Base-by-base conservation (phyloP, 2,888 invertebrate species). In the Slavum lentiscoides region DNA sequence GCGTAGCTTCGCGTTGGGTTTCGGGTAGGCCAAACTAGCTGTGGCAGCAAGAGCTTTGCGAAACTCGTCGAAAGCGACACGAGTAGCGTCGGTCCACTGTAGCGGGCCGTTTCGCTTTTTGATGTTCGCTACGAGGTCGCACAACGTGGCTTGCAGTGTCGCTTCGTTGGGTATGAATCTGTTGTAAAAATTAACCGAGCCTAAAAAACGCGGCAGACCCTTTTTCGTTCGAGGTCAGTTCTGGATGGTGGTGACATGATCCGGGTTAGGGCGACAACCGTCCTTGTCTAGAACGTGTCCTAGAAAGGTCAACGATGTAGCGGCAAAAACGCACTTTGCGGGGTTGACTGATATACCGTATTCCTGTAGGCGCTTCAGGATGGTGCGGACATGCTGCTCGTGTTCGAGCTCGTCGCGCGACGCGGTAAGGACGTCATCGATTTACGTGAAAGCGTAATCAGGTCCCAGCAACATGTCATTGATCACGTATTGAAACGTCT, bases 321-420 rank as follows among this genome's bases (percentile, higher is more conserved):
- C 43, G 0, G 84, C 85, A n/a, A 86, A 85, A 8, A 77, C 74
- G 74, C 86, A 86, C 82, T 87, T 87, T 0, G 82, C 61, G 0
- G 83, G 67, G 82, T 86, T 86, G 0, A 86, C 83, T 0, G 84
- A 67, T 0, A 86, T 72, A 0, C 84, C 85, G 70, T 84, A 84
- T 15, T 84, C 82, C 17, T 82, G 49, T 13, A 85, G 82, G 11
- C 83, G 37, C 11, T 74, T 37, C 39, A 84, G 83, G 0, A 85
- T n/a, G n/a, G n/a, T n/a, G n/a, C n/a, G n/a, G n/a, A n/a, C n/a
- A n/a, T n/a, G n/a, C n/a, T n/a, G n/a, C 53, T 3, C 53, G 55
- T 0, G 17, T 0, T 84, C 19, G 74, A 84, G 84, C 1, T 82
- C 17, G 8, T 43, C 8, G n/a, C n/a, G n/a, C n/a, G 84, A 82